Conservation (phyloP, 1,140 invertebrate genomes). For the Pissodes strobi region DNA sequence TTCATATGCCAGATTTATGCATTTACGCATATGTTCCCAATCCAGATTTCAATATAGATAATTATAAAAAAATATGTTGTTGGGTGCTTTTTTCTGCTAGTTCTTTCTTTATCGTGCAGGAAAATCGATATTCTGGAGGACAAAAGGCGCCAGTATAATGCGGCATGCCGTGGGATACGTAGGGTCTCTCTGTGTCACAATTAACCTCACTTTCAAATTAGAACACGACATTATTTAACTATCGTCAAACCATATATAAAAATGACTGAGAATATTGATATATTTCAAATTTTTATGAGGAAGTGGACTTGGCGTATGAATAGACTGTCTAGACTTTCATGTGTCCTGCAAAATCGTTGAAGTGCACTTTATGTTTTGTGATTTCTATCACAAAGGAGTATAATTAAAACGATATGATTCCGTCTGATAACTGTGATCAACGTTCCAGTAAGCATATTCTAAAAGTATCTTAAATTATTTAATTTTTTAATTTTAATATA, state of each 20-base stretch:
- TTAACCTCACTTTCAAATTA: conserved; percentile 28
- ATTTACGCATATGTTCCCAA: background rate
- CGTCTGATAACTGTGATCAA: conserved; percentile 53
- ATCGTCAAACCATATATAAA: background rate
- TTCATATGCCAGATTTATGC: no score
- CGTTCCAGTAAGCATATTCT: conserved; percentile 52
- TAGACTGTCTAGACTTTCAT: background rate
- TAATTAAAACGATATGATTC: conserved; percentile 47
- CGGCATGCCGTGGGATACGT: conserved; percentile 21
- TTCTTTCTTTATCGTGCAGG: background rate
- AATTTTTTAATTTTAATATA: no score
- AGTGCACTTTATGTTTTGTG: conserved; percentile 6
- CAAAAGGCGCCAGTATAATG: conserved; percentile 32
- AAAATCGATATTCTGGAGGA: conserved; percentile 32
- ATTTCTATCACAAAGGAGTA: conserved; percentile 4
- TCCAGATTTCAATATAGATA: background rate
- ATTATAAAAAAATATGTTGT: background rate
- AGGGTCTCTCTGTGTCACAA: background rate
- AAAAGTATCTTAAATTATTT: no score
- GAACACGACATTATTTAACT: background rate
- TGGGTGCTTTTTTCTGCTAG: background rate
- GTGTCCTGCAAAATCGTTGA: conserved; percentile 4
- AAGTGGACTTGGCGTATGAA: background rate
- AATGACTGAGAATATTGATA: background rate
- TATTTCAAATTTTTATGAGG: background rate